Evolutionary conservation across 2,113 vertebrate genomes (phyloP), one percentile per base, ranked within the genome.

Genomic region (Rhinogobius similis): DNA sequence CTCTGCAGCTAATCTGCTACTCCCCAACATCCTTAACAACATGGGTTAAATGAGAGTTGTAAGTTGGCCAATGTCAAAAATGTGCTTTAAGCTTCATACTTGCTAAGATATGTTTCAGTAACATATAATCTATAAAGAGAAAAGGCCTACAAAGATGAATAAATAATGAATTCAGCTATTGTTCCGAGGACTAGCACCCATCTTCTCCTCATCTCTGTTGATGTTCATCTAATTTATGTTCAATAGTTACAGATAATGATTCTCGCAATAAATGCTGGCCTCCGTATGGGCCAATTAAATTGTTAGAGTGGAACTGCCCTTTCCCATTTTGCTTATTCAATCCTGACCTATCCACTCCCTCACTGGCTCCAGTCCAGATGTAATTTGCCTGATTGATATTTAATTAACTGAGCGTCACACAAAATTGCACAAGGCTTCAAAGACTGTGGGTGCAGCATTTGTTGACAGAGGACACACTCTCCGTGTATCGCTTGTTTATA

Each of bases 301-400:
- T 41, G 72, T 74, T 86, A 68, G 62, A 69, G 84, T 69, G 67
- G 70, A 71, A 77, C 83, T 91, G 84, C 68, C 87, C 87, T 90
- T 91, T 92, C 52, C 74, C 72, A 67, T 64, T 76, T 83, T 63
- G 73, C 69, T 84, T 83, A 84, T 90, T 89, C 62, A 89, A 78
- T 87, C 80, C 39, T 61, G 65, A 59, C 12, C 67, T 81, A 48
- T 66, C 59, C 62, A 74, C 72, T 77, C 70, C 56, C 58, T 75
- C 72, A 50, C 41, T 79, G 78, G 77, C 58, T 76, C 72, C 70
- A 48, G 27, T 62, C 39, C 71, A 72, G 75, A 88, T 89, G 83
- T 81, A 65, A 89, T 85, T 83, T 39, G 71, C 78, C 41, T 79
- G 75, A 86, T 24, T 82, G 78, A 84, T 81, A 72, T 82, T 87